Conservation (phyloP, 2,797 vertebrate genomes). For the Sternarchorhynchus goeldii region DNA sequence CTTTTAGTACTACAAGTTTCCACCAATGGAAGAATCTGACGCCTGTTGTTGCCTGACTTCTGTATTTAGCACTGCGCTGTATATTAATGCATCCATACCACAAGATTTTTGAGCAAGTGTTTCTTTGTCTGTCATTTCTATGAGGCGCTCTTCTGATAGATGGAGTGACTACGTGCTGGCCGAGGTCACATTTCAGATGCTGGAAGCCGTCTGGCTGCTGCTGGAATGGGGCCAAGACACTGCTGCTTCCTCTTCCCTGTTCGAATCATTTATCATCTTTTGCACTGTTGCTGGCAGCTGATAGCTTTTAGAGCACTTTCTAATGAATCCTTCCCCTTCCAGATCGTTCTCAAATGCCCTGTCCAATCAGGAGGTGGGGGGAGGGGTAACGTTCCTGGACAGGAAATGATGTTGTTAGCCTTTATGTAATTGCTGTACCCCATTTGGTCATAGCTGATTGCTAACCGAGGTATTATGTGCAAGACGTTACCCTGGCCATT, state of each 20-base stretch:
- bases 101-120: background rate
- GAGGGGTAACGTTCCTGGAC: slow-evolving; percentile 24
- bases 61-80: background rate
- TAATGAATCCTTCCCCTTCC: slow-evolving; percentile 61
- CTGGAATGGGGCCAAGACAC: slow-evolving; percentile 51
- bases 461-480: slow-evolving; percentile 7
- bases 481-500: background rate
- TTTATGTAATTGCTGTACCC: slow-evolving; percentile 30
- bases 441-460: slow-evolving; percentile 32
- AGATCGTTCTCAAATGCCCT: slow-evolving; percentile 40
- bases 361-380: slow-evolving; percentile 30
- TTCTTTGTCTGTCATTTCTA: slow-evolving; percentile 25
- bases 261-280: slow-evolving; percentile 63
- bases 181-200: slow-evolving; percentile 55
- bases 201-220: slow-evolving; percentile 50
- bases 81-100: background rate
- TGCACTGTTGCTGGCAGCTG: slow-evolving; percentile 56
- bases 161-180: slow-evolving; percentile 56
- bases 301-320: slow-evolving; percentile 53
- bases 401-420: slow-evolving; percentile 41
- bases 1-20: too few species aligned
- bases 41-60: too few species aligned
- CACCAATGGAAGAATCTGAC: too few species aligned
- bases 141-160: slow-evolving; percentile 50
- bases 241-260: slow-evolving; percentile 38